Conservation (phyloP, 2,113 vertebrate genomes). For the Girardinichthys multiradiatus region DNA sequence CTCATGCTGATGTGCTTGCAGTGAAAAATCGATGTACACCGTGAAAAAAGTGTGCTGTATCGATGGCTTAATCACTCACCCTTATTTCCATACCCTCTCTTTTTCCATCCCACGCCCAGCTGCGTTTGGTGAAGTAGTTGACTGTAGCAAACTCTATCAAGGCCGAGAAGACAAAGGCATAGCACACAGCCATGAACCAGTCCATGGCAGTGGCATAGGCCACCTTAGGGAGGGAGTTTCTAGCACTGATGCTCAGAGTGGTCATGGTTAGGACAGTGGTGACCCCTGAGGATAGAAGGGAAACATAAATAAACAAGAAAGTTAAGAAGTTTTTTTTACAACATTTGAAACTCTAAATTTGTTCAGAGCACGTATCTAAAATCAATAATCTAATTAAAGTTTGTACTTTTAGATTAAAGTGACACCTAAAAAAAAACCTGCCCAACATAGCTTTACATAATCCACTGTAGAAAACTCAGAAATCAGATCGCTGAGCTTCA, state of each 20-base stretch:
- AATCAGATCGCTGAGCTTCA: constrained; percentile 15
- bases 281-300: constrained; percentile 85
- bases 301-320: constrained; percentile 22
- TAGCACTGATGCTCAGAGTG: constrained; percentile 98
- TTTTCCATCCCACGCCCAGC: constrained; percentile 99
- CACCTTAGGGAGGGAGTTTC: constrained; percentile 98
- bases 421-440: background rate
- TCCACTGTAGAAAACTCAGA: constrained; percentile 22
- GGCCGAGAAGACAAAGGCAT: constrained; percentile 99
- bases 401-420: background rate
- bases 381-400: constrained; percentile 1
- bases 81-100: constrained; percentile 93
- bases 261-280: constrained; percentile 99
- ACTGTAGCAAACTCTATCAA: constrained; percentile 99
- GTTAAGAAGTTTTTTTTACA: background rate
- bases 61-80: constrained; percentile 81
- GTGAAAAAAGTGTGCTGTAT: background rate
- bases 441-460: constrained; percentile 28
- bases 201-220: constrained; percentile 99
- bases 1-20: background rate
- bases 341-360: background rate
- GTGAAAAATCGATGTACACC: background rate
- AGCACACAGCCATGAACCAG: constrained; percentile 99
- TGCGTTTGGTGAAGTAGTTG: constrained; percentile 99
- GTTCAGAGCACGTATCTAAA: background rate